These are phyloP conservation scores for Lydus trimaculatus DNA, from an alignment of 2,888 invertebrate genomes.

Conservation along the genomic window DNA sequence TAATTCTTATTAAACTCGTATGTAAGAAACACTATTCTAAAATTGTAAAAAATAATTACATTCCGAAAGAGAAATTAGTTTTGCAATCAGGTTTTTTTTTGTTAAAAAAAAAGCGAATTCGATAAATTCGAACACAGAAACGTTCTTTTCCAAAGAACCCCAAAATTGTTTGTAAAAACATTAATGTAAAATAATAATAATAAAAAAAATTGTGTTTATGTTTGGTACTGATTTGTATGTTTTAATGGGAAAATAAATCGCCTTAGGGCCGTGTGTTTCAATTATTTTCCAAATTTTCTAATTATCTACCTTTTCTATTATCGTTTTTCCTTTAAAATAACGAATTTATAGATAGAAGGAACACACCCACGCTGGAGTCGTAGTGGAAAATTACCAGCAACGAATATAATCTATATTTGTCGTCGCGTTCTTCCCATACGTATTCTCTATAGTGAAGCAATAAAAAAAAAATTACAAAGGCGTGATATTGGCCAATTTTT, in stretches of 20 bases:
- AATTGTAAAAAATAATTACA: constrained; percentile 23
- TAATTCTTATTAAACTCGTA: background rate
- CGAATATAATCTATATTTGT: background rate
- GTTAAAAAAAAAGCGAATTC: too few relatives aligned
- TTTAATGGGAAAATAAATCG: constrained; percentile 26
- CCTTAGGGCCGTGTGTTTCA: constrained; percentile 26
- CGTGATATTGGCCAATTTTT: constrained; percentile 3
- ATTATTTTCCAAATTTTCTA: too few relatives aligned
- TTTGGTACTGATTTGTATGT: constrained; percentile 31
- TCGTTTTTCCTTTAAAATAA: background rate
- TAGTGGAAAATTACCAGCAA: constrained; percentile 28
- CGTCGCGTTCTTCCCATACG: too few relatives aligned
- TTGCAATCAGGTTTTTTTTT: too few relatives aligned
- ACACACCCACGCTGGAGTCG: constrained; percentile 3
- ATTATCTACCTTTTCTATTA: constrained; percentile 11
- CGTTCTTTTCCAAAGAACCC: too few relatives aligned
- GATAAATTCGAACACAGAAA: too few relatives aligned
- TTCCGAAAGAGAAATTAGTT: constrained; percentile 33
- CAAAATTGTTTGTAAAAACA: too few relatives aligned
- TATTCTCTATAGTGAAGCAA: too few relatives aligned
- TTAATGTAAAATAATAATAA: too few relatives aligned
- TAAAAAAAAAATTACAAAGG: background rate
- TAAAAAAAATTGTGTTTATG: background rate
- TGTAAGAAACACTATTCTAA: constrained; percentile 27
- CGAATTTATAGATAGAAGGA: background rate